Evolutionary conservation across 2,888 invertebrate species (phyloP).

Genomic region (Scaptomyza polygonia): DNA sequence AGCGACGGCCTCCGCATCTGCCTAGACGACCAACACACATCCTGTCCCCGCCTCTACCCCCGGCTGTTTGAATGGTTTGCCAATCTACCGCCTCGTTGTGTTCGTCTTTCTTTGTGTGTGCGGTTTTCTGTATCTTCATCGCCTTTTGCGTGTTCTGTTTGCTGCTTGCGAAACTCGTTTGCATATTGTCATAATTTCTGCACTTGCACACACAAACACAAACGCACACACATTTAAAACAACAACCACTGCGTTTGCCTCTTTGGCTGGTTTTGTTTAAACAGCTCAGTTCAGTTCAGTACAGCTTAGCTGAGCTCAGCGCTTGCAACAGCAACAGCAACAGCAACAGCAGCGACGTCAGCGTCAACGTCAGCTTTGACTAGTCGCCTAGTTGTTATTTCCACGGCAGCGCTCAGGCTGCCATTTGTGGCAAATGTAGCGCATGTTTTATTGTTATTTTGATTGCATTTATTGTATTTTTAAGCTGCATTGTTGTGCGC

Average conservation of each 20-base stretch:
- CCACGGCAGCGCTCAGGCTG: slow-evolving; percentile 40
- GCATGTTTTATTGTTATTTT: slow-evolving; percentile 82
- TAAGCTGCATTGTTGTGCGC: slow-evolving; percentile 75
- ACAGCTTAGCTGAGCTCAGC: slow-evolving; percentile 38
- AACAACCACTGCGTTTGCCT: slow-evolving; percentile 15
- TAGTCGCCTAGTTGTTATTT: slow-evolving; percentile 42
- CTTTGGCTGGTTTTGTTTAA: slow-evolving; percentile 64
- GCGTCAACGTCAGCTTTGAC: slow-evolving; percentile 8
- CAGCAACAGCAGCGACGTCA: neutral
- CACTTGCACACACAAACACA: slow-evolving; percentile 46
- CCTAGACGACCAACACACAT: slow-evolving; percentile 43
- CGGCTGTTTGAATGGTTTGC: slow-evolving; percentile 1
- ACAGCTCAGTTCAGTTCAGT: slow-evolving; percentile 54
- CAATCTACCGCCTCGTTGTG: slow-evolving; percentile 13
- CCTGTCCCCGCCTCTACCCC: slow-evolving; percentile 45
- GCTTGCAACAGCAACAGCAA: slow-evolving; percentile 21
- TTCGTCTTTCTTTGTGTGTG: slow-evolving; percentile 43
- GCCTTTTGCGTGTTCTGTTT: slow-evolving; percentile 41
- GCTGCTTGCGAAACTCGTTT: slow-evolving; percentile 72
- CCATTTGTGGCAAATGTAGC: slow-evolving; percentile 79
- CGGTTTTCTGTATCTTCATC: slow-evolving; percentile 60
- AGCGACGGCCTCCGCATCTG: slow-evolving; percentile 36
- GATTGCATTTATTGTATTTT: slow-evolving; percentile 82
- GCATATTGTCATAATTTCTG: slow-evolving; percentile 80
- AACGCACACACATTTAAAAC: slow-evolving; percentile 19